Evolutionary conservation across 1,140 invertebrate genomes (phyloP), one percentile per base, ranked within the genome.

Genomic region (Sinella curviseta): DNA sequence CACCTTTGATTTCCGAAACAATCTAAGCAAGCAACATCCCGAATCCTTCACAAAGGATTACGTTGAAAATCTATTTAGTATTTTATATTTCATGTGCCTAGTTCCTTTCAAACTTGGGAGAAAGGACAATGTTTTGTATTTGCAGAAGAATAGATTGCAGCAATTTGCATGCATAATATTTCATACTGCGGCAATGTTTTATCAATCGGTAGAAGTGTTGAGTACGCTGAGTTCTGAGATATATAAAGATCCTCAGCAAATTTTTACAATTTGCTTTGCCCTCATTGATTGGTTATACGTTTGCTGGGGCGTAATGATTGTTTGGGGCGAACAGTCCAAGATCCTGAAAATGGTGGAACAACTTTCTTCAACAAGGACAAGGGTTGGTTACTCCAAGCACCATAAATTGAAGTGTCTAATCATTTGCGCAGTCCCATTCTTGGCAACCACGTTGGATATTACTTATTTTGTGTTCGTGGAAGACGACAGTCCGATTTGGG

Each of bases 161-260:
- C 57, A 26, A n/a, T 14, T 26, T 12, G 3, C 24, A 8, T 60
- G 57, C 57, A n/a, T n/a, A 60, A 60, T 26, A 3, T 60, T 60
- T 17, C 57, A 60, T 26, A 3, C 24, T n/a, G 4, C 14, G 4
- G 57, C 57, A 60, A 4, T 60, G 57, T n/a, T 3, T 3, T 60
- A 60, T 26, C 57, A 60, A 60, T 4, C 24, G 3, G 4, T 17
- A 4, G 57, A 60, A 26, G 24, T 60, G 24, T 12, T 60, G 8
- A 60, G 24, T n/a, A 26, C 8, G 3, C 4, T 17, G 4, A n/a
- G 4, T 14, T 3, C 12, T 14, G 57, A 60, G 8, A n/a, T 60
- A 26, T n/a, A 3, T 60, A 60, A 60, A 60, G 57, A 60, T 26
- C 57, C 57, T 60, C 57, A 60, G 57, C 57, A 60, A 60, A 60